Percentiles rank a stretch among this genome's conserved stretches.
Evolutionary conservation across 2,113 vertebrate species (phyloP).

Genomic region (Leucosticte australis): DNA sequence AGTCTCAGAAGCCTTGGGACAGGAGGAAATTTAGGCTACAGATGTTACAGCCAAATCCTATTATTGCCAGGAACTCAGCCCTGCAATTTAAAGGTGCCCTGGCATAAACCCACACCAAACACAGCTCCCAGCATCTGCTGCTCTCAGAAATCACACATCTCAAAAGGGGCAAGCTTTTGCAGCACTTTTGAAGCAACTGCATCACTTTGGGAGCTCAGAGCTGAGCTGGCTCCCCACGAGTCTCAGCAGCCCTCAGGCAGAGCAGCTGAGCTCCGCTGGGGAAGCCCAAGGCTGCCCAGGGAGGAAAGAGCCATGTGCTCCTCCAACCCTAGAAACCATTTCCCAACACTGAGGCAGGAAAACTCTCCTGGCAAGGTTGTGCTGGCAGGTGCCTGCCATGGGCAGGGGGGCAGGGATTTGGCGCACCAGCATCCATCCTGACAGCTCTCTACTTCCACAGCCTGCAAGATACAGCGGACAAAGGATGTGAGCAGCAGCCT

Average conservation of each 20-base stretch:
- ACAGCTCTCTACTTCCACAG: neutral
- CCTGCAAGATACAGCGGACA: neutral
- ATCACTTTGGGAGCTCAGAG: neutral
- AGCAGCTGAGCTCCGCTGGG: fast-evolving
- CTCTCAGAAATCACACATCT: neutral
- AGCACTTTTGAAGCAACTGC: neutral
- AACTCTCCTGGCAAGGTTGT: neutral
- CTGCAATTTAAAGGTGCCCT: neutral
- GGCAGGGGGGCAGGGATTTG: fast-evolving
- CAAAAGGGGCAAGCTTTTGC: neutral
- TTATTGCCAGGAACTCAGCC: neutral
- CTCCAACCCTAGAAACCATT: neutral
- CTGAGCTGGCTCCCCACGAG: neutral
- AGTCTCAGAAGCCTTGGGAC: neutral
- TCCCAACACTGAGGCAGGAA: neutral
- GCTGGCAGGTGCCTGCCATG: neutral
- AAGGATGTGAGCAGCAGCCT: neutral
- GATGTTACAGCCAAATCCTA: neutral
- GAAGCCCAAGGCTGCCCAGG: neutral
- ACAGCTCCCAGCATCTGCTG: neutral
- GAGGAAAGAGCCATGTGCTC: fast-evolving
- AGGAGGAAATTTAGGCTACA: neutral
- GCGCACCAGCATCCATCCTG: fast-evolving
- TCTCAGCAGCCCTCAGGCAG: neutral
- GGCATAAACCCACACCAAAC: neutral